phyloP scores from a whole-genome alignment of 1,140 invertebrate genomes.

The Eumaeus atala region DNA sequence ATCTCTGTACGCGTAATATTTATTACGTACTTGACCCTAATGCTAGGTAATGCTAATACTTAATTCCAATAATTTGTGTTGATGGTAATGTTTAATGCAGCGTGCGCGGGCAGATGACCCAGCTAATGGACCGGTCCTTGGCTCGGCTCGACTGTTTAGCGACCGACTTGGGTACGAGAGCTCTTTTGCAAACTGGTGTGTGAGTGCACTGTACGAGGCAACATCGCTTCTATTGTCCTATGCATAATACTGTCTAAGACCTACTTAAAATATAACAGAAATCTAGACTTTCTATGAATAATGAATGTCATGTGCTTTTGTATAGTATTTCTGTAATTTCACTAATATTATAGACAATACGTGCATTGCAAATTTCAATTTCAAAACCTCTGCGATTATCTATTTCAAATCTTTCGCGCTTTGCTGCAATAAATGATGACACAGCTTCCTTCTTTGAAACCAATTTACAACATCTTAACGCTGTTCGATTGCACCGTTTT shows the following conservation, averaged over 20 bases:
- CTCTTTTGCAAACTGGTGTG: slow-evolving; percentile 56
- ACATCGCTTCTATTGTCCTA: slow-evolving; percentile 24
- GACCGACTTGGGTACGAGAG: slow-evolving; percentile 41
- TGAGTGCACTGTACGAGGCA: slow-evolving; percentile 23
- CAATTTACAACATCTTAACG: no score
- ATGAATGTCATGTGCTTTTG: no score
- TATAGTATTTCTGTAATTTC: no score
- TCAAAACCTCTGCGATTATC: no score
- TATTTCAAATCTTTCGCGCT: not conserved
- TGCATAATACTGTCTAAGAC: slow-evolving; percentile 24
- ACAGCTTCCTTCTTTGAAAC: no score
- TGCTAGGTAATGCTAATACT: not conserved
- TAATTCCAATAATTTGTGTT: slow-evolving; percentile 9
- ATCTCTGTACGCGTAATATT: slow-evolving; percentile 1
- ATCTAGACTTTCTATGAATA: slow-evolving; percentile 2
- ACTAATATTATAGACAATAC: no score
- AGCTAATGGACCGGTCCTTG: slow-evolving; percentile 34
- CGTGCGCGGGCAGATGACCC: slow-evolving; percentile 32
- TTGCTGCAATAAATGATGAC: no score
- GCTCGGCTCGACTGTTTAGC: slow-evolving; percentile 29
- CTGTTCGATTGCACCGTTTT: no score
- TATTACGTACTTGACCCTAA: not conserved
- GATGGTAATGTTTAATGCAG: slow-evolving; percentile 21
- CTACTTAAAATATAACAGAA: slow-evolving; percentile 20
- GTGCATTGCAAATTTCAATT: slow-evolving; percentile 12